Conservation (phyloP, 1,140 invertebrate species). For the Papilio polytes region DNA sequence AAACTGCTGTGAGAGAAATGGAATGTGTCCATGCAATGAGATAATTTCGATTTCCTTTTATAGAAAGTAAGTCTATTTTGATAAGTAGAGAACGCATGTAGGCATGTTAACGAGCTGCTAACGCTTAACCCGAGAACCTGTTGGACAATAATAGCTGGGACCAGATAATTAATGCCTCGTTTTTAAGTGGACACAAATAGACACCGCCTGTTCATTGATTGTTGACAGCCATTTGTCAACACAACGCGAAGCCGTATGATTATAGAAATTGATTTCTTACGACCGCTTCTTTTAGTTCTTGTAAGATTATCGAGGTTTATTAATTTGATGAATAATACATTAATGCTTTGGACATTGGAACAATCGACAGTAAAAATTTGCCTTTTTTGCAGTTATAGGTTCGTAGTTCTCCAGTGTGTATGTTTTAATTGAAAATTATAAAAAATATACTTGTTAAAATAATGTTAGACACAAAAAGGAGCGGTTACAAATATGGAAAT, state of each 20-base stretch:
- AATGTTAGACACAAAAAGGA: background rate
- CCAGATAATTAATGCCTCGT: slow-evolving; percentile 51
- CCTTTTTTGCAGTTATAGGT: background rate
- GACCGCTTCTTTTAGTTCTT: background rate
- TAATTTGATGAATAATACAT: slow-evolving; percentile 4
- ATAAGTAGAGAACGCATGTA: slow-evolving; percentile 52
- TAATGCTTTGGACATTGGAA: background rate
- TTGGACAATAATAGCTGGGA: slow-evolving; percentile 50
- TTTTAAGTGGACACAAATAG: slow-evolving; percentile 46
- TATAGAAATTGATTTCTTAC: slow-evolving; percentile 2
- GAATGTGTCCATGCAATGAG: slow-evolving; percentile 73
- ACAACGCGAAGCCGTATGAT: slow-evolving; percentile 21
- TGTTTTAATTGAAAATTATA: background rate
- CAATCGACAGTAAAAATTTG: background rate
- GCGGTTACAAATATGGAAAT: background rate
- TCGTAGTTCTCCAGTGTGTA: background rate
- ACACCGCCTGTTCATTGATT: slow-evolving; percentile 42
- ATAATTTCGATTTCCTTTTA: slow-evolving; percentile 83
- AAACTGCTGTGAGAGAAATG: slow-evolving; percentile 78
- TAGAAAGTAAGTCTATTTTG: slow-evolving; percentile 81
- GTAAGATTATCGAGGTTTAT: background rate
- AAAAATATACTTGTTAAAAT: background rate
- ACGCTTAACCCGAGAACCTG: slow-evolving; percentile 54
- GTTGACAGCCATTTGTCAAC: slow-evolving; percentile 42
- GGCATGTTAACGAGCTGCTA: slow-evolving; percentile 60